phyloP scores from a whole-genome alignment of 2,888 invertebrate genomes.

The Teleogryllus oceanicus region DNA sequence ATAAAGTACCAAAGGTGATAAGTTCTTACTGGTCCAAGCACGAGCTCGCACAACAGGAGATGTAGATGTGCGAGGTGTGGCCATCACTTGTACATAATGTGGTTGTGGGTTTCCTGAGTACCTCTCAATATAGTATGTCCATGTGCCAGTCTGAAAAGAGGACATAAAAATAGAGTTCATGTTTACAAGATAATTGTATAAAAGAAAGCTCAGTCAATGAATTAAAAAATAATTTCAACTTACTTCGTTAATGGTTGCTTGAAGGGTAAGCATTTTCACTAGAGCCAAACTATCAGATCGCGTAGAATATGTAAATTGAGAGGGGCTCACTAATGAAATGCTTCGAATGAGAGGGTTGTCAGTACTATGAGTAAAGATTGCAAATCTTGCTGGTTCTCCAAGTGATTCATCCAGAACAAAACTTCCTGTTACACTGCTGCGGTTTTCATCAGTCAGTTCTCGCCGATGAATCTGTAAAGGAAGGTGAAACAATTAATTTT shows the following conservation, averaged over 20 bases:
- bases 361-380: slow-evolving; percentile 53
- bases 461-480: slow-evolving; percentile 51
- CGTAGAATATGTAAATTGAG: slow-evolving; percentile 49
- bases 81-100: slow-evolving; percentile 59
- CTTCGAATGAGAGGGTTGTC: slow-evolving; percentile 53
- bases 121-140: slow-evolving; percentile 58
- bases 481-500: background rate
- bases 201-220: too few relatives aligned
- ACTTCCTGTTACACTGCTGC: slow-evolving; percentile 52
- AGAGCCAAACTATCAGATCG: slow-evolving; percentile 52
- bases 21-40: slow-evolving; percentile 50
- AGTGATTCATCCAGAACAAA: slow-evolving; percentile 55
- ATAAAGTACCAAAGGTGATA: slow-evolving; percentile 52
- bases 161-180: background rate
- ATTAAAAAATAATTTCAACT: slow-evolving; percentile 28
- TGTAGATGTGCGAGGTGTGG: slow-evolving; percentile 51
- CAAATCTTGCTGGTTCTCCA: slow-evolving; percentile 53
- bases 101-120: slow-evolving; percentile 58
- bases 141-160: slow-evolving; percentile 52
- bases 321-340: slow-evolving; percentile 52
- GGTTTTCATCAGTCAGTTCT: slow-evolving; percentile 51
- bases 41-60: slow-evolving; percentile 50
- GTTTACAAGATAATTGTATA: background rate
- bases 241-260: slow-evolving; percentile 53
- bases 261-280: slow-evolving; percentile 53